These are phyloP conservation scores for Apamea monoglypha DNA, from an alignment of 2,888 invertebrate genomes.

Conservation along the genomic window DNA sequence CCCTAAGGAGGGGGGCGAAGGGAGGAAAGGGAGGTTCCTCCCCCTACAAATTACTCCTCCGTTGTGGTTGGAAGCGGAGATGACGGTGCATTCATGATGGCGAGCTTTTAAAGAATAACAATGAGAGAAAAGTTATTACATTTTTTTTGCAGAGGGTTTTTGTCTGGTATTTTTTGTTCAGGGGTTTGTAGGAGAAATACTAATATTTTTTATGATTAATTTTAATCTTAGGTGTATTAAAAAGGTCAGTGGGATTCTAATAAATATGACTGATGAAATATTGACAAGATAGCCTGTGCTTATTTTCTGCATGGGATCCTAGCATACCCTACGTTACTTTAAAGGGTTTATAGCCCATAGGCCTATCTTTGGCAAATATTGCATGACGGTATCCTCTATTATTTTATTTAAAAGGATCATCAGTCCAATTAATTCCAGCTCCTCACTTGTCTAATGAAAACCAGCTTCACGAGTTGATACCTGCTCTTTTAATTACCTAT, in stretches of 20 bases:
- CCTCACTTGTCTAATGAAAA: not conserved
- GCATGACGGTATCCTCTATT: not conserved
- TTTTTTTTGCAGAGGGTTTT: conserved; percentile 36
- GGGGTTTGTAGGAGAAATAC: not conserved
- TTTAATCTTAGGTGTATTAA: not conserved
- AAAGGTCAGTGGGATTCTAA: not conserved
- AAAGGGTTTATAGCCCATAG: not conserved
- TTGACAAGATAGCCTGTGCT: not conserved
- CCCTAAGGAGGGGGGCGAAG: conserved; percentile 11
- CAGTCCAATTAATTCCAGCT: conserved; percentile 18
- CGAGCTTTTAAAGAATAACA: conserved; percentile 58
- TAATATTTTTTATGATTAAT: not conserved
- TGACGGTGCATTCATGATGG: conserved; percentile 63
- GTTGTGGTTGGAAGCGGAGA: conserved; percentile 49
- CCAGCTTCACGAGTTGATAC: conserved; percentile 17
- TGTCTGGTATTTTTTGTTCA: conserved; percentile 25
- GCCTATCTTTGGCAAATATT: not conserved
- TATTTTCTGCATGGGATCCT: not conserved
- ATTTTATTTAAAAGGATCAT: not conserved
- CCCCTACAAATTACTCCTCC: conserved; percentile 46
- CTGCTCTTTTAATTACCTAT: conserved; percentile 24
- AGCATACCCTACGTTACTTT: not conserved
- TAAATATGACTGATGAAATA: too few species aligned
- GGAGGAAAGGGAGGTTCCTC: not conserved
- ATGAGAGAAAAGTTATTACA: conserved; percentile 41